Percentiles rank a stretch among this genome's conserved stretches.
Evolutionary conservation across 2,888 invertebrate species (phyloP).

Genomic region (Margaritifera margaritifera): DNA sequence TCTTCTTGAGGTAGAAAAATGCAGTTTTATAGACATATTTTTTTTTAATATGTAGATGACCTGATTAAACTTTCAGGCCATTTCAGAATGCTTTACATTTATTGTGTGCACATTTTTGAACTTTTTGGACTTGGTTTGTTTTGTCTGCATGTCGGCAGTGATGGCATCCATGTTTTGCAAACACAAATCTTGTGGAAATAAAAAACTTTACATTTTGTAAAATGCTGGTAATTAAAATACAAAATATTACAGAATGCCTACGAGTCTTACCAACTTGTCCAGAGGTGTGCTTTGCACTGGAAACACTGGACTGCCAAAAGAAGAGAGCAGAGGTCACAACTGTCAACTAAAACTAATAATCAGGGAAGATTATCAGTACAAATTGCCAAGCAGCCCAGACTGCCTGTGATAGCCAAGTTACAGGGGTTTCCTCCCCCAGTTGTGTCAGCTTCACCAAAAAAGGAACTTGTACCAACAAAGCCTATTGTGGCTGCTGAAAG

Average conservation of each 20-base stretch:
- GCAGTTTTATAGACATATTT: too few relatives aligned
- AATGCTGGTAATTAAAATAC: neutral
- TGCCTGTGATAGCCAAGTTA: neutral
- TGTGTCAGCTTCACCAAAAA: constrained; percentile 9
- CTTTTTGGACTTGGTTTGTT: too few relatives aligned
- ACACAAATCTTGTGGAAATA: too few relatives aligned
- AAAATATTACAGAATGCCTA: constrained; percentile 47
- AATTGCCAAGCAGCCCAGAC: neutral
- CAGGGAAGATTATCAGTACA: neutral
- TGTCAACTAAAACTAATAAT: constrained; percentile 12
- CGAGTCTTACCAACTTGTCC: constrained; percentile 48
- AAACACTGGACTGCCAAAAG: constrained; percentile 43
- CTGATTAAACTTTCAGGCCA: too few relatives aligned
- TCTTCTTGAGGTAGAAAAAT: too few relatives aligned
- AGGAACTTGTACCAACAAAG: neutral
- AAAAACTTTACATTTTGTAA: neutral
- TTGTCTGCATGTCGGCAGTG: too few relatives aligned
- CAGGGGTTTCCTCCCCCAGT: constrained; percentile 15
- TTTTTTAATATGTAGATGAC: too few relatives aligned
- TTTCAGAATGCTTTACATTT: too few relatives aligned
- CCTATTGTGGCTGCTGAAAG: too few relatives aligned
- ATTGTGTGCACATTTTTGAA: too few relatives aligned
- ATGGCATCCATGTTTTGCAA: too few relatives aligned
- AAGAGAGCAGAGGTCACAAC: constrained; percentile 5
- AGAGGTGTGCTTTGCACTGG: constrained; percentile 63